Evolutionary conservation across 2,888 invertebrate genomes (phyloP).

Genomic region (Noctuana brunneofusca): DNA sequence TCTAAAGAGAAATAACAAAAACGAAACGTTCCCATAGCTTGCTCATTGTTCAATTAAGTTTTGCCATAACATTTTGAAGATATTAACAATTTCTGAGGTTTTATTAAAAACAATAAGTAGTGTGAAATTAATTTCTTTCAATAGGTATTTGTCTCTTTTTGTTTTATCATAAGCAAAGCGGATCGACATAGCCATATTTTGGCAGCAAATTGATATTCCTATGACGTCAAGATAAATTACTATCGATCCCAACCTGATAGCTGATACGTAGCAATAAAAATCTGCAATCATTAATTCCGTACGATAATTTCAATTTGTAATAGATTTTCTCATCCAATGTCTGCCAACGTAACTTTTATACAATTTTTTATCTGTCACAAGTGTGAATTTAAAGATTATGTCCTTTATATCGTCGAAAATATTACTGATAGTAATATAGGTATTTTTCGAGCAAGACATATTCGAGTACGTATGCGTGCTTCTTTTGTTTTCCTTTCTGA

Average conservation of each 20-base stretch:
- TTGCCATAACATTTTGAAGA: not conserved
- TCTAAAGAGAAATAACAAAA: not conserved
- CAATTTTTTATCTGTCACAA: constrained; percentile 19
- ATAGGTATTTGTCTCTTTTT: not conserved
- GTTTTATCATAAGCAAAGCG: constrained; percentile 15
- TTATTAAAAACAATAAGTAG: not conserved
- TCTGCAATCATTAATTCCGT: constrained; percentile 39
- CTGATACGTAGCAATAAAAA: constrained; percentile 43
- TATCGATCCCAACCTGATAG: constrained; percentile 41
- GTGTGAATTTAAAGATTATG: constrained; percentile 20
- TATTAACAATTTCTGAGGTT: not conserved
- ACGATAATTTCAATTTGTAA: constrained; percentile 31
- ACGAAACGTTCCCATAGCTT: not conserved
- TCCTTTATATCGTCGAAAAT: constrained; percentile 3
- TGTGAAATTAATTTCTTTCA: no score
- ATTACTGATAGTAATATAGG: constrained; percentile 4
- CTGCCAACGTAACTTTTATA: constrained; percentile 11
- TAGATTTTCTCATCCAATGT: constrained; percentile 10
- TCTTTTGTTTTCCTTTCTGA: not conserved
- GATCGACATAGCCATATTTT: not conserved
- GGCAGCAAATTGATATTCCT: constrained; percentile 15
- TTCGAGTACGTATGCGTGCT: not conserved
- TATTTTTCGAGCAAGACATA: not conserved
- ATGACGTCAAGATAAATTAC: constrained; percentile 44
- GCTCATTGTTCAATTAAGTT: not conserved